phyloP scores from a whole-genome alignment of 1,140 invertebrate genomes.

The Achatina immaculata region DNA sequence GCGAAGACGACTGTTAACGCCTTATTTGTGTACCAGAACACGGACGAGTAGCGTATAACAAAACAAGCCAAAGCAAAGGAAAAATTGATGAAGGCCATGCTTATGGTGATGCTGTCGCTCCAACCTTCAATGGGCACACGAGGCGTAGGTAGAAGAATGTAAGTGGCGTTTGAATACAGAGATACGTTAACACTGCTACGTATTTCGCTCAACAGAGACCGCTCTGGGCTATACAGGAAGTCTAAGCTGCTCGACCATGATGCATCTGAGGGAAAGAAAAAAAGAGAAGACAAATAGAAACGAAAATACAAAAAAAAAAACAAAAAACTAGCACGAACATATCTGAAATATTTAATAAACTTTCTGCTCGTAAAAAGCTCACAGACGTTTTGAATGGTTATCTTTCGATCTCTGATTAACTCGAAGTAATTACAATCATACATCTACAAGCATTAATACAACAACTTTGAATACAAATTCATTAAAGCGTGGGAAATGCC shows the following conservation, averaged over 20 bases:
- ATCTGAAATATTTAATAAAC: background rate
- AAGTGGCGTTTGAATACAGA: constrained; percentile 36
- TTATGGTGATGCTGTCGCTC: constrained; percentile 42
- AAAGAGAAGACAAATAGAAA: constrained; percentile 13
- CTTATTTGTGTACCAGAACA: constrained; percentile 66
- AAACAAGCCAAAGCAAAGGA: constrained; percentile 54
- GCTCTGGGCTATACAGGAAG: constrained; percentile 52
- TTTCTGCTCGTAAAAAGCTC: no score
- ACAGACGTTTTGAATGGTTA: no score
- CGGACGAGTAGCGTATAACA: constrained; percentile 55
- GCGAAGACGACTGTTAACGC: constrained; percentile 56
- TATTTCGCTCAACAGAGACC: constrained; percentile 47
- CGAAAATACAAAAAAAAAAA: no score
- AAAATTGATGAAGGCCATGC: constrained; percentile 59
- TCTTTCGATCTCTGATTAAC: no score
- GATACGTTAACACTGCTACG: constrained; percentile 52
- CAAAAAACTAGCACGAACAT: background rate
- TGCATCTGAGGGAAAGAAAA: constrained; percentile 51
- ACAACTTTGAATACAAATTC: no score
- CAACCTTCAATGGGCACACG: constrained; percentile 40
- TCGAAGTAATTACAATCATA: no score
- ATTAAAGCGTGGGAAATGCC: no score
- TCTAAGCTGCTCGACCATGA: constrained; percentile 58
- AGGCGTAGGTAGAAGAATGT: constrained; percentile 44
- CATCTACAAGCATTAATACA: no score